A percentile compares a stretch with the other conserved stretches of the same genome.
Conservation (phyloP, 2,888 invertebrate species). For the Teinopalpus imperialis region DNA sequence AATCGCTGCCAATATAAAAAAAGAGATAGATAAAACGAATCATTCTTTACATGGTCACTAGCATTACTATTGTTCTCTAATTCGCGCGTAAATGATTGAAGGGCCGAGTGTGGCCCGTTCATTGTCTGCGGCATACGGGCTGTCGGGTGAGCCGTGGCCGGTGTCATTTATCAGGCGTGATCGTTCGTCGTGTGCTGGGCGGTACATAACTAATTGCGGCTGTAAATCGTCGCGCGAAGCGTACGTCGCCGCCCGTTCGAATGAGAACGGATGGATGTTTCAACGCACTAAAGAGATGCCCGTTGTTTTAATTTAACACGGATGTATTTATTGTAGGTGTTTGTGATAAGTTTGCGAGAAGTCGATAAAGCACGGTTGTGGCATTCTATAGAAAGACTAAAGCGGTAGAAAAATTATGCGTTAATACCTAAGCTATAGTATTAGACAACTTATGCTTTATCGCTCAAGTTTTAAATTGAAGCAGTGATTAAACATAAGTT, state of each 20-base stretch:
- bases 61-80: slow-evolving; percentile 35
- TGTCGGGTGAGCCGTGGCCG: slow-evolving; percentile 44
- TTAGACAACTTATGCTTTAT: no score
- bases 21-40: no score
- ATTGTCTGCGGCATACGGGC: slow-evolving; percentile 56
- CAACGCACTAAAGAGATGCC: slow-evolving; percentile 23
- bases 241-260: slow-evolving; percentile 36
- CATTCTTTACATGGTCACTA: slow-evolving; percentile 34
- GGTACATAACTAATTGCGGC: slow-evolving; percentile 72
- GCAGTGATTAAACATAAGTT: no score
- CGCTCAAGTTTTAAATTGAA: no score
- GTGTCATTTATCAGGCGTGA: slow-evolving; percentile 62
- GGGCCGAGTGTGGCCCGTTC: slow-evolving; percentile 50
- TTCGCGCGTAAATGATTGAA: slow-evolving; percentile 57
- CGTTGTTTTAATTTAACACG: slow-evolving; percentile 17
- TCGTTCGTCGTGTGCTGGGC: slow-evolving; percentile 65
- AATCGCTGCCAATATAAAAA: no score
- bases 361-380: no score
- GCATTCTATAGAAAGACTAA: no score
- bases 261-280: slow-evolving; percentile 27
- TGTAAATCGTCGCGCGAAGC: slow-evolving; percentile 67
- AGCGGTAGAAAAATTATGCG: no score
- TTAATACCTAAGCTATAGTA: no score
- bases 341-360: no score
- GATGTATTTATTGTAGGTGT: slow-evolving; percentile 1